phyloP scores from a whole-genome alignment of 2,113 vertebrate genomes.

The Thryonomys swinderianus region DNA sequence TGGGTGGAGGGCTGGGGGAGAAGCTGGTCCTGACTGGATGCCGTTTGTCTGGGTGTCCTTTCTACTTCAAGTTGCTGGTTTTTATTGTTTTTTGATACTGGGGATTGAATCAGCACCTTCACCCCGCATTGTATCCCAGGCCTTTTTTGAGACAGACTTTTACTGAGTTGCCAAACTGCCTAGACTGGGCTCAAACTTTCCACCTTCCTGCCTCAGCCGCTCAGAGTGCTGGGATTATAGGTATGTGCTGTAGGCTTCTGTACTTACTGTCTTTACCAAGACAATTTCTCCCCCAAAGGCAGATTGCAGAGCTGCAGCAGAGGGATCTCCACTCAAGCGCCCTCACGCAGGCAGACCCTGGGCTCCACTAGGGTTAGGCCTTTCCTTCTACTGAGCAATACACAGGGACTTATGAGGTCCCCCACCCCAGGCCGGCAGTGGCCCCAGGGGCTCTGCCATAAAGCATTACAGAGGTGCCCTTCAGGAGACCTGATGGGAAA shows the following conservation, averaged over 20 bases:
- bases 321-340: neutral
- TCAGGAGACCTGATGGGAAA: neutral
- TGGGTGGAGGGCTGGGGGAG: neutral
- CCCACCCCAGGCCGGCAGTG: neutral
- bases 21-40: neutral
- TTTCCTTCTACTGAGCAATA: neutral
- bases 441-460: neutral
- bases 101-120: neutral
- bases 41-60: neutral
- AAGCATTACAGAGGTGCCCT: neutral
- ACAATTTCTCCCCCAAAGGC: neutral
- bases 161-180: neutral
- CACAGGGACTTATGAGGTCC: neutral
- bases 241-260: neutral
- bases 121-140: neutral
- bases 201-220: neutral
- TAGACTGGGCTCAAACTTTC: neutral
- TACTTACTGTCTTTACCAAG: conserved; percentile 6
- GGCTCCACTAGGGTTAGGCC: rapidly evolving
- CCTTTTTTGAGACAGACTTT: neutral
- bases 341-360: neutral
- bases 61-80: neutral
- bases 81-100: neutral
- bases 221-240: neutral
- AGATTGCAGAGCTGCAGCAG: neutral